Evolutionary conservation across 2,888 invertebrate genomes (phyloP), one percentile per base, ranked within the genome.

Genomic region (Microctonus aethiopoides): DNA sequence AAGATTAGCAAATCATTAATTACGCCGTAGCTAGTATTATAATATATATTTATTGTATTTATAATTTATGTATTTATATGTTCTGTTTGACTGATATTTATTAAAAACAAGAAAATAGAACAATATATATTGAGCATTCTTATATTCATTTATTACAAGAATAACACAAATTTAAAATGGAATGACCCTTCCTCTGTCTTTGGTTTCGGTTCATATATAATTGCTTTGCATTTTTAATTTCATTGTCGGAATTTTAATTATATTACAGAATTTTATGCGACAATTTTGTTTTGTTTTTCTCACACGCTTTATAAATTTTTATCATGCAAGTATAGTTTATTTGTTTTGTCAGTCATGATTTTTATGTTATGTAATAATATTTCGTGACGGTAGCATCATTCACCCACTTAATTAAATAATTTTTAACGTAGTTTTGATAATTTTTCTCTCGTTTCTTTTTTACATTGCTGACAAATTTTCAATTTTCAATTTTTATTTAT

Each of bases 101-200:
- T 66, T 59, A 51, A 65, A 66, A 39, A 51, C 68, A 65, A 24
- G n/a, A 62, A 54, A 68, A 69, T 67, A 59, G 41, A 54, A 59
- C 32, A 71, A 57, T 62, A 63, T 61, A 65, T 56, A 69, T 68
- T 68, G 67, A 64, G 41, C 67, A 62, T 67, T 61, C 52, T 67
- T 59, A 59, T 68, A 63, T 68, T 68, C n/a, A n/a, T n/a, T n/a
- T 61, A 69, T 69, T 63, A 63, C 51, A 63, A 68, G 20, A 54
- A 63, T 63, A 67, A 66, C 66, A 67, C 67, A 57, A 70, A 68
- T 60, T 9, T 36, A 5, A 10, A 29, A 46, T 13, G 26, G 20
- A 51, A 63, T 41, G 26, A 24, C 29, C 22, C 13, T 54, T 52
- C 20, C 16, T 52, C 22, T 64, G 64, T 64, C 54, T 64, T 64